Evolutionary conservation across 2,888 invertebrate genomes (phyloP), one percentile per base, ranked within the genome.

Genomic region (Chrysodeixis includens): DNA sequence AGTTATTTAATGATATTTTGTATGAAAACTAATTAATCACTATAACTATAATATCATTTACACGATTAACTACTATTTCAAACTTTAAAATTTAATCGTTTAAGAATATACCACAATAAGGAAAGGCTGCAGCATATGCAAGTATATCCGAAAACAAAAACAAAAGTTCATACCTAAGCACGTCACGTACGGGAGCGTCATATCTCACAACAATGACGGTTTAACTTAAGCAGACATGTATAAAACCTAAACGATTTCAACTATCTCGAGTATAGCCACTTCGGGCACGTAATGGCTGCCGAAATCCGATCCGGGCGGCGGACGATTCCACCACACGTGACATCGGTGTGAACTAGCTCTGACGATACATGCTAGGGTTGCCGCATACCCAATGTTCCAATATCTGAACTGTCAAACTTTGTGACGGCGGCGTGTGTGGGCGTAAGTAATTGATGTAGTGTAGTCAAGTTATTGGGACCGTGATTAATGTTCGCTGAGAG

Each of bases 281-380:
- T 81, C 79, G 66, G 69, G 79, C 69, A 69, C 78, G 77, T 84
- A 83, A 85, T 83, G 82, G 76, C 70, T 20, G 67, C 74, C 75
- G 84, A 78, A 84, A 86, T 85, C 80, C 77, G 82, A 81, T 81
- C 69, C 73, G 75, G 76, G 75, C 57, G 81, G 75, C 76, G 79
- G 81, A 74, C 65, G 81, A 75, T 79, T 77, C 78, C 66, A 66
- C 58, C 72, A 76, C 77, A 80, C 83, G 84, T 85, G 83, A 83
- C 83, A 82, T 72, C 76, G 74, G 71, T 76, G 74, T 73, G 76
- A 83, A 83, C 73, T 79, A 65, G 69, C 60, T 72, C 60, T 58
- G 40, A 22, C 71, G 73, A 81, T 81, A 74, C 75, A 75, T 22
- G 66, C n/a, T 70, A 80, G 68, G 72, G 69, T 58, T 81, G 70